These are phyloP conservation scores for Triplophysa siluroides DNA, from an alignment of 2,113 vertebrate genomes.

Conservation along the genomic window DNA sequence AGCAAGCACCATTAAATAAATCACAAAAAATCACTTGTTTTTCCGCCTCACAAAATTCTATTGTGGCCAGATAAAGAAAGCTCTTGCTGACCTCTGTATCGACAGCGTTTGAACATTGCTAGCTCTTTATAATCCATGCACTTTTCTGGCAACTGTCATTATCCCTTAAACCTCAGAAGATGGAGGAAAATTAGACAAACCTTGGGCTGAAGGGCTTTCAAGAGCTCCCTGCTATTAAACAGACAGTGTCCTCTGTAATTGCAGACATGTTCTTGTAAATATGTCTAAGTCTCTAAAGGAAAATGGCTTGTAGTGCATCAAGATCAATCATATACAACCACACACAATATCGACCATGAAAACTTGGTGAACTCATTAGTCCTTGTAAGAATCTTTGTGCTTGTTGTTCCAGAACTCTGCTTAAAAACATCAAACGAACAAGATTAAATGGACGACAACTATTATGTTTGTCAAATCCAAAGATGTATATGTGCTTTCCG, in stretches of 20 bases:
- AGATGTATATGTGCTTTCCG: no score
- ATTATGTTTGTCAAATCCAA: not conserved
- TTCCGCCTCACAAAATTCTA: not conserved
- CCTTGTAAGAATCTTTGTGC: not conserved
- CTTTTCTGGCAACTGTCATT: constrained; percentile 50
- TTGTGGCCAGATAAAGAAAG: not conserved
- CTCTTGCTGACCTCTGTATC: not conserved
- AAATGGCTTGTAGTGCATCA: not conserved
- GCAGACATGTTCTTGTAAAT: constrained; percentile 52
- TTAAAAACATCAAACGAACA: not conserved
- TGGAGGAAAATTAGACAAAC: constrained; percentile 56
- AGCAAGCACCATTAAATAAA: not conserved
- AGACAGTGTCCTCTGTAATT: constrained; percentile 52
- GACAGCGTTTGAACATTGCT: not conserved
- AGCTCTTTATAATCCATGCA: constrained; percentile 37
- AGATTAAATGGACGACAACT: not conserved
- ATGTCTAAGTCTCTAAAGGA: constrained; percentile 21
- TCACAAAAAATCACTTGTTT: not conserved
- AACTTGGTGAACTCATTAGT: not conserved
- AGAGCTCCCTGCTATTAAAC: constrained; percentile 59
- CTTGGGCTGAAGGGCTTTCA: constrained; percentile 45
- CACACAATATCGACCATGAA: not conserved
- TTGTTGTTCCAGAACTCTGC: not conserved
- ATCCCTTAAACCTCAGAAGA: constrained; percentile 53
- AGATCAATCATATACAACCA: not conserved